Percentiles rank a stretch among this genome's conserved stretches.
Evolutionary conservation across 1,140 invertebrate genomes (phyloP).

Genomic region (Colletes gigas): DNA sequence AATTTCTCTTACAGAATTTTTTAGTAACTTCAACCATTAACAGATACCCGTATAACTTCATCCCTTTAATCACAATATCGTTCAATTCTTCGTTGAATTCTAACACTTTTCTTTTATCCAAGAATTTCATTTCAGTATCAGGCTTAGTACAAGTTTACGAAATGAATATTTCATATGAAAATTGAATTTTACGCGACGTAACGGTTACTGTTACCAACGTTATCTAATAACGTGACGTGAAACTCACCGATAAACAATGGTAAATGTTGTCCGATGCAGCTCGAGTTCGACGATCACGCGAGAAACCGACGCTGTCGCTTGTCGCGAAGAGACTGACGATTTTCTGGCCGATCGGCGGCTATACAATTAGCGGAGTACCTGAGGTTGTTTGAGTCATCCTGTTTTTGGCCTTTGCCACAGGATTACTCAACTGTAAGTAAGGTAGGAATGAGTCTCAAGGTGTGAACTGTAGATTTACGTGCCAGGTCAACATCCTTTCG

Average conservation of each 20-base stretch:
- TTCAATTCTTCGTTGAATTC: no score
- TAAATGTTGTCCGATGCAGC: neutral
- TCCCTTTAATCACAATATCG: no score
- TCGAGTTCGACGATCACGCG: neutral
- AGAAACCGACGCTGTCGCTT: neutral
- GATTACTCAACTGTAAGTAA: constrained; percentile 28
- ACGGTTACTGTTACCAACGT: no score
- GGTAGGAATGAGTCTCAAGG: neutral
- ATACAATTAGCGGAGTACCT: neutral
- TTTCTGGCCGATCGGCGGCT: neutral
- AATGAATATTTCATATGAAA: no score
- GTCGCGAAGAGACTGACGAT: neutral
- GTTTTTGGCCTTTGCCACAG: constrained; percentile 21
- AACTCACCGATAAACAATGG: neutral
- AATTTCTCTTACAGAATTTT: no score
- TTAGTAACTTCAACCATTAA: no score
- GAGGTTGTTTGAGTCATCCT: constrained; percentile 21
- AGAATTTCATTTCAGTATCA: no score
- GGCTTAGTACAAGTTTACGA: no score
- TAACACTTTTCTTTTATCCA: no score
- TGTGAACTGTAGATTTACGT: neutral
- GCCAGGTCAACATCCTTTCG: neutral
- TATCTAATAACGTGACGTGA: no score
- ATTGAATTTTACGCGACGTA: no score
- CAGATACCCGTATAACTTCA: no score